A percentile compares a stretch with the other conserved stretches of the same genome.
phyloP scores from a whole-genome alignment of 2,888 invertebrate species.

The Cheilosia vernalis region DNA sequence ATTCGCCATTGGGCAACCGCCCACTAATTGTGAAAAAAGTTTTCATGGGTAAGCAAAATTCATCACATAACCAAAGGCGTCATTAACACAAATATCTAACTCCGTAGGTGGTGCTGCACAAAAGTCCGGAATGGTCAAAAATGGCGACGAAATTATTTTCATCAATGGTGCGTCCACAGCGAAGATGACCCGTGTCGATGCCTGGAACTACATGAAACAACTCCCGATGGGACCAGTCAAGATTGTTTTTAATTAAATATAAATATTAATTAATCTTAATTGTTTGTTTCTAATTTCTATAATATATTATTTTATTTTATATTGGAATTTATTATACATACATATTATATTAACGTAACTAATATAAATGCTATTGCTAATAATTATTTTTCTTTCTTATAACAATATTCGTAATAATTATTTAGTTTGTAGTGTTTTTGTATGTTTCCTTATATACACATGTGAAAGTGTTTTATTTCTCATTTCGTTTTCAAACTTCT shows the following conservation, averaged over 20 bases:
- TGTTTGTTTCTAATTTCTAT: conserved; percentile 30
- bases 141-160: conserved; percentile 93
- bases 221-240: conserved; percentile 92
- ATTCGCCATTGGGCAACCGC: conserved; percentile 94
- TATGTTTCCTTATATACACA: conserved; percentile 28
- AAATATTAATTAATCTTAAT: conserved; percentile 47
- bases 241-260: conserved; percentile 77
- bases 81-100: conserved; percentile 6
- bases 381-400: conserved; percentile 24
- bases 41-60: conserved; percentile 90
- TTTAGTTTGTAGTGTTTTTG: conserved; percentile 56
- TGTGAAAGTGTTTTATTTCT: not conserved
- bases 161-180: conserved; percentile 93
- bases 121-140: conserved; percentile 91
- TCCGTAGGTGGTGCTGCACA: conserved; percentile 93
- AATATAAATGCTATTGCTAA: conserved; percentile 37
- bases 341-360: conserved; percentile 15
- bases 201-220: conserved; percentile 96
- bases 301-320: conserved; percentile 15
- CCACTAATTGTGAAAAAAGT: conserved; percentile 96
- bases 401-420: conserved; percentile 46
- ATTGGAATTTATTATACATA: conserved; percentile 32
- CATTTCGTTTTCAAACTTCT: conserved; percentile 42
- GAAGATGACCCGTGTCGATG: conserved; percentile 95
- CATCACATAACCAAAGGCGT: conserved; percentile 6